Conservation (phyloP, 2,888 invertebrate species). For the Cephonodes hylas region DNA sequence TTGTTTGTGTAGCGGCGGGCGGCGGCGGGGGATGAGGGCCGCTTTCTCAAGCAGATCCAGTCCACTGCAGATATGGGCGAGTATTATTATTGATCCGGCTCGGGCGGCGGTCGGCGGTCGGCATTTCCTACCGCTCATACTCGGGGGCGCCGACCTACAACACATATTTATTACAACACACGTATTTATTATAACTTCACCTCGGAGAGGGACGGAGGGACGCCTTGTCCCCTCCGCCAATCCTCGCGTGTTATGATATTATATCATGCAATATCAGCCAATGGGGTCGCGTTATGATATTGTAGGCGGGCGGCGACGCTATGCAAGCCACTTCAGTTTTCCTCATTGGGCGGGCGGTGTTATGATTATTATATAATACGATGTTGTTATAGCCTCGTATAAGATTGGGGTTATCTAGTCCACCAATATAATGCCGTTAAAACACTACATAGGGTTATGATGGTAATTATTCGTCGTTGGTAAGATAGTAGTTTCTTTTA, state of each 20-base stretch:
- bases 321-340: conserved; percentile 57
- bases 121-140: conserved; percentile 78
- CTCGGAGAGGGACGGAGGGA: conserved; percentile 57
- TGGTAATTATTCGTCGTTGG: background rate
- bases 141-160: conserved; percentile 50
- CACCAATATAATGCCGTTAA: conserved; percentile 21
- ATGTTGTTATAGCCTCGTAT: conserved; percentile 74
- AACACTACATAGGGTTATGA: background rate
- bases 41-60: conserved; percentile 78
- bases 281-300: conserved; percentile 80
- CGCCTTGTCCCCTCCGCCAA: conserved; percentile 71
- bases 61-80: conserved; percentile 81
- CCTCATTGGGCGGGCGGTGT: conserved; percentile 74
- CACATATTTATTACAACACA: conserved; percentile 72
- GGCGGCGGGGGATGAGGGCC: conserved; percentile 44
- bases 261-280: conserved; percentile 80
- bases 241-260: conserved; percentile 83
- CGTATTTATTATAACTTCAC: conserved; percentile 66
- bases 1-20: conserved; percentile 71
- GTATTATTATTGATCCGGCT: conserved; percentile 81
- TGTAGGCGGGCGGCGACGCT: conserved; percentile 70
- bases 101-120: conserved; percentile 59
- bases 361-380: conserved; percentile 61
- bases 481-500: background rate
- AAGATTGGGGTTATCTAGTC: conserved; percentile 30